Evolutionary conservation across 2,113 vertebrate species (phyloP).

Genomic region (Meleagris gallopavo): DNA sequence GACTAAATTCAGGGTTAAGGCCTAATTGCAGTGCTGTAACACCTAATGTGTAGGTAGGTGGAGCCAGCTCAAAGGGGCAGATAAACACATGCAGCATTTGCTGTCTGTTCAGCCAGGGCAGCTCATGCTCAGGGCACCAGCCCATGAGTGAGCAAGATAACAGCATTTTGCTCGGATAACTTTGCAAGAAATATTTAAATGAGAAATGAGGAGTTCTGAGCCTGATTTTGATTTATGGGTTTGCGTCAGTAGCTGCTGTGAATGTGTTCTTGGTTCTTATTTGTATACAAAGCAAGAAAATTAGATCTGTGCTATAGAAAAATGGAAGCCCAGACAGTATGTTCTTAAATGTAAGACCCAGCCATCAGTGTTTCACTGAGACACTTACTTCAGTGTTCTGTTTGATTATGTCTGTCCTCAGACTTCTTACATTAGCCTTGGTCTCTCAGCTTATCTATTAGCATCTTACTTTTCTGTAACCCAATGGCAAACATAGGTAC

Average conservation of each 20-base stretch:
- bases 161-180: background rate
- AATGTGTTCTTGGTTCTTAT: background rate
- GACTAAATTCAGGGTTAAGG: background rate
- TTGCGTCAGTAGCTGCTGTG: background rate
- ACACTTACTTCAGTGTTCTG: background rate
- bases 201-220: background rate
- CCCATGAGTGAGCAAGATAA: background rate
- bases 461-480: background rate
- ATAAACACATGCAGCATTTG: background rate
- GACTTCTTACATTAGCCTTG: background rate
- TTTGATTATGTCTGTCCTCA: background rate
- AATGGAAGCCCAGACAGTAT: background rate
- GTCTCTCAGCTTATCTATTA: background rate
- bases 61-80: background rate
- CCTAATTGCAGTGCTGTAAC: background rate
- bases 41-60: background rate
- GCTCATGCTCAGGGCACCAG: accelerated
- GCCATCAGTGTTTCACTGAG: background rate
- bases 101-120: accelerated
- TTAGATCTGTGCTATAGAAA: background rate
- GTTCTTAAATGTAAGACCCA: background rate
- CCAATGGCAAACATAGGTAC: background rate
- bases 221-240: background rate
- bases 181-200: background rate
- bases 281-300: background rate